Percentiles rank a stretch among this genome's conserved stretches.
Evolutionary conservation across 2,888 invertebrate species (phyloP).

Genomic region (Caenorhabditis japonica): DNA sequence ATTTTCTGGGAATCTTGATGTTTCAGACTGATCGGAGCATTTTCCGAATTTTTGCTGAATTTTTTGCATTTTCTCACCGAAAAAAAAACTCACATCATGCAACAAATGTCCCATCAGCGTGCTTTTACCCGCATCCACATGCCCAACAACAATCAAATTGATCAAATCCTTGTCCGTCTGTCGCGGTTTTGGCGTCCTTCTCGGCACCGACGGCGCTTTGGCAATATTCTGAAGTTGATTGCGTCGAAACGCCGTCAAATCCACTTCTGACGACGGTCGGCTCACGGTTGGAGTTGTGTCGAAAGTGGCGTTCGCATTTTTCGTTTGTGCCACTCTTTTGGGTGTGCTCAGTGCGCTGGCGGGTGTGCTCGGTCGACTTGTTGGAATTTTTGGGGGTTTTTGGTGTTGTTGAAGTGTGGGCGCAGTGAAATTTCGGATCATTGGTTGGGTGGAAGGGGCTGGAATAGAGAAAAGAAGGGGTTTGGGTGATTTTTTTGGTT

Average conservation of each 20-base stretch:
- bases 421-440: conserved; percentile 35
- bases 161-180: conserved; percentile 62
- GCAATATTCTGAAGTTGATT: conserved; percentile 61
- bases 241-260: conserved; percentile 48
- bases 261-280: conserved; percentile 42
- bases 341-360: conserved; percentile 23
- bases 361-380: conserved; percentile 31
- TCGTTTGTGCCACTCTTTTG: conserved; percentile 21
- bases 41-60: too few species aligned
- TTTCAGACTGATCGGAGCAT: too few species aligned
- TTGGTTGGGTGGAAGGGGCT: conserved; percentile 2
- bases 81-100: conserved; percentile 80
- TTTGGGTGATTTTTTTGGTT: too few species aligned
- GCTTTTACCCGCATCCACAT: conserved; percentile 97
- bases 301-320: conserved; percentile 24
- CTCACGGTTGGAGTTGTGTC: conserved; percentile 5
- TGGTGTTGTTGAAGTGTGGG: conserved; percentile 23
- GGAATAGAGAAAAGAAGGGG: too few species aligned
- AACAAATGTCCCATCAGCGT: conserved; percentile 96
- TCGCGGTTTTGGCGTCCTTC: conserved; percentile 42
- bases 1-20: too few species aligned
- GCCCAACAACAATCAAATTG: conserved; percentile 81
- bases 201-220: conserved; percentile 50
- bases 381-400: conserved; percentile 18
- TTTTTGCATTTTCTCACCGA: too few species aligned